phyloP scores from a whole-genome alignment of 2,113 vertebrate species.

The Siniperca chuatsi region DNA sequence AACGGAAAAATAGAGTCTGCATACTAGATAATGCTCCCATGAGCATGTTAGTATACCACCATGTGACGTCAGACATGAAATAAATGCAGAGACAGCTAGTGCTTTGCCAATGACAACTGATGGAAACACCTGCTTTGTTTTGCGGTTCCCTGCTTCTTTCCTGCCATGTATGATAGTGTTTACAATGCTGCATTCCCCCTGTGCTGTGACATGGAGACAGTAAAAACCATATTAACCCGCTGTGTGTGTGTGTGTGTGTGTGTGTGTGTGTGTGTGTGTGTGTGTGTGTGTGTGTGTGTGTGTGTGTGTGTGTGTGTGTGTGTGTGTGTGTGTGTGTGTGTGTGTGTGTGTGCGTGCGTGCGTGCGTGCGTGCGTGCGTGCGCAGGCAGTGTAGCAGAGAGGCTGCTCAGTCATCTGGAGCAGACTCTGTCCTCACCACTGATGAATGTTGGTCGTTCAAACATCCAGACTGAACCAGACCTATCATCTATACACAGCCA shows the following conservation, averaged over 20 bases:
- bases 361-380: conserved; percentile 15
- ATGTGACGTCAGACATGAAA: no score
- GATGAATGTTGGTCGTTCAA: conserved; percentile 61
- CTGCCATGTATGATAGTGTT: background rate
- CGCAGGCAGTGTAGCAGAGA: conserved; percentile 86
- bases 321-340: background rate
- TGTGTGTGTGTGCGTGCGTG: background rate
- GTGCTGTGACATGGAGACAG: background rate
- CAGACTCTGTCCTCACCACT: conserved; percentile 82
- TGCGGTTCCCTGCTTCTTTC: background rate
- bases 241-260: no score
- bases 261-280: conserved; percentile 16
- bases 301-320: background rate
- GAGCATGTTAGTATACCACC: no score
- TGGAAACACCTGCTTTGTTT: background rate
- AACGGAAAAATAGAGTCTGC: no score
- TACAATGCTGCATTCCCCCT: background rate
- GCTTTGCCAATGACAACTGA: background rate
- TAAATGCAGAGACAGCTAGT: background rate
- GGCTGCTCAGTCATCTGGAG: conserved; percentile 87
- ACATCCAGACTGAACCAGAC: conserved; percentile 84
- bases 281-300: conserved; percentile 19
- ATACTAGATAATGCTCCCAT: no score
- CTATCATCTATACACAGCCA: conserved; percentile 87
- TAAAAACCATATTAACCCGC: background rate